Conservation (phyloP, 2,113 vertebrate genomes). For the Numida meleagris region DNA sequence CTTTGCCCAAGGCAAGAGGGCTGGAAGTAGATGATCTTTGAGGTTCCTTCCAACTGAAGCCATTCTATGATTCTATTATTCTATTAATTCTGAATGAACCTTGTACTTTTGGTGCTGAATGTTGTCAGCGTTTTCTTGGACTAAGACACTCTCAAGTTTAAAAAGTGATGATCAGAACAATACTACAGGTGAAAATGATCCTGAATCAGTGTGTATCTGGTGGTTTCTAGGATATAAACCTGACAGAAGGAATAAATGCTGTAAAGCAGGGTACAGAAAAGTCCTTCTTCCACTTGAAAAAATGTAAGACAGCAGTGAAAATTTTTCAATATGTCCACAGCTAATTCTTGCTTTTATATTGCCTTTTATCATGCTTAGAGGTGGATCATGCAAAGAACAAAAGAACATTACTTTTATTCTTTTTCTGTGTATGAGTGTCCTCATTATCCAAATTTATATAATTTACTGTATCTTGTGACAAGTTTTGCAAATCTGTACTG, state of each 20-base stretch:
- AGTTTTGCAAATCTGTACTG: not conserved
- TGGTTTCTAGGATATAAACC: not conserved
- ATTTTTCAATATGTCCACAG: not conserved
- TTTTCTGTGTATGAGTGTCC: not conserved
- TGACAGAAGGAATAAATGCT: not conserved
- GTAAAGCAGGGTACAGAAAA: not conserved
- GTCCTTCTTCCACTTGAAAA: not conserved
- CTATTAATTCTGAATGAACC: not conserved
- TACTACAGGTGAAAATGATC: not conserved
- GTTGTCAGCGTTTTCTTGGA: fast-evolving
- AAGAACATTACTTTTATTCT: not conserved
- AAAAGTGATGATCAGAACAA: not conserved
- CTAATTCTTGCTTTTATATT: not conserved
- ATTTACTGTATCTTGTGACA: not conserved
- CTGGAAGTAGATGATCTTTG: no score
- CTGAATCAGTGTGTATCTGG: not conserved
- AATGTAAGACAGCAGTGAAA: not conserved
- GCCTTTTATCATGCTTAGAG: not conserved
- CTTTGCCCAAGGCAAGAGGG: no score
- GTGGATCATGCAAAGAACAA: not conserved
- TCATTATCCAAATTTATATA: not conserved
- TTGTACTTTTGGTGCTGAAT: fast-evolving
- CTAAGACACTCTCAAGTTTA: not conserved
- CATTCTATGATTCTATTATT: no score
- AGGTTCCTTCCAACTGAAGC: no score